Percentiles rank a stretch among this genome's conserved stretches.
Conservation (phyloP, 2,797 vertebrate species). For the Linurgus olivaceus region DNA sequence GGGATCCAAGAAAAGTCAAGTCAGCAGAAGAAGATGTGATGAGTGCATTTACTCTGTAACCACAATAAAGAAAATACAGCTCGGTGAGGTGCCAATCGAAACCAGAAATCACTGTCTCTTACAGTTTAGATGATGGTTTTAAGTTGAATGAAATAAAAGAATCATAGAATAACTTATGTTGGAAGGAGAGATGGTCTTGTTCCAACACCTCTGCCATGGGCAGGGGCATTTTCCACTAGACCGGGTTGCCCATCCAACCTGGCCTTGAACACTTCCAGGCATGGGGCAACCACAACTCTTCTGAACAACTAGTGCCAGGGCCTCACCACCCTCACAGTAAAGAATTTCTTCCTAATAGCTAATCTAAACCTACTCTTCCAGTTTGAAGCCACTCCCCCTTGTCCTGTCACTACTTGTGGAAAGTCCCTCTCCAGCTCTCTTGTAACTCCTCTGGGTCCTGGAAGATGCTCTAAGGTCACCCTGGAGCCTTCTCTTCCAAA, state of each 20-base stretch:
- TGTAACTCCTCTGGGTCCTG: neutral
- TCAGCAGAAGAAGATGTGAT: neutral
- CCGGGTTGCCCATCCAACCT: neutral
- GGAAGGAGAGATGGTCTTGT: neutral
- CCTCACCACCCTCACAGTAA: neutral
- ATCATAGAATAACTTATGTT: neutral
- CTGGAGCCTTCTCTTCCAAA: neutral
- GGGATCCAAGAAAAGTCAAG: neutral
- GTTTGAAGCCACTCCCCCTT: neutral
- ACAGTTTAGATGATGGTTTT: neutral
- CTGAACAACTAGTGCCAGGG: neutral
- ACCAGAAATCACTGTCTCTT: neutral
- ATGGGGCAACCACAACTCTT: accelerated
- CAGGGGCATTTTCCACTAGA: neutral
- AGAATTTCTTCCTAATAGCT: neutral
- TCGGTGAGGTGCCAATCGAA: neutral
- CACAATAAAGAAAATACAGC: neutral
- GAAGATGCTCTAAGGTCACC: neutral
- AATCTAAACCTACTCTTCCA: neutral
- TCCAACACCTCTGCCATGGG: accelerated
- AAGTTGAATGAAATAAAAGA: neutral
- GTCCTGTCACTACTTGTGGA: neutral
- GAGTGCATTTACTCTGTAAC: neutral
- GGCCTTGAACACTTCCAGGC: neutral
- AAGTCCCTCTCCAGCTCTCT: neutral